Percentiles rank a stretch among this genome's conserved stretches.
These are phyloP conservation scores for Pristionchus maxplancki DNA, from an alignment of 2,888 invertebrate genomes.

Conservation along the genomic window DNA sequence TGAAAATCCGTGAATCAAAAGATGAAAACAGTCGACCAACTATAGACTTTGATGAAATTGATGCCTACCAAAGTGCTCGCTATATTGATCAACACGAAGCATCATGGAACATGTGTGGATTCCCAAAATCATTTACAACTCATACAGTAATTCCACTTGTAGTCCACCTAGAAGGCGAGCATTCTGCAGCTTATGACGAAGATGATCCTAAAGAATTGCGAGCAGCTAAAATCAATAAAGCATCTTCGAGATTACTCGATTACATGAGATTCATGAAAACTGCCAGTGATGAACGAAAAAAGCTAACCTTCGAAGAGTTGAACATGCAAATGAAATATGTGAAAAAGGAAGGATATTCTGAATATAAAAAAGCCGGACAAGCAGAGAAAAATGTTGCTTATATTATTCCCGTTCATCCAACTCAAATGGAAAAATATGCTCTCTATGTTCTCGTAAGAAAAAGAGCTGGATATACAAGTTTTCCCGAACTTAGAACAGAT, in stretches of 20 bases:
- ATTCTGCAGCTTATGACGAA: neutral
- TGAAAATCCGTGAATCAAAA: neutral
- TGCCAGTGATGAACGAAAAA: too few species aligned
- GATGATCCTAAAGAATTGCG: neutral
- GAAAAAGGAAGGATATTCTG: neutral
- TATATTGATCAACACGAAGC: constrained; percentile 76
- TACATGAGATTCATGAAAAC: neutral
- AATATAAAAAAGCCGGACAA: neutral
- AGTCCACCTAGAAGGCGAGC: neutral
- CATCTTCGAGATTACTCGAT: neutral
- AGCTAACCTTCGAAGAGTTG: neutral
- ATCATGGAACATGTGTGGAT: constrained; percentile 73
- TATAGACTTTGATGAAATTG: constrained; percentile 72
- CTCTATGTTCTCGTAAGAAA: neutral
- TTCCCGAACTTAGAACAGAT: constrained; percentile 12
- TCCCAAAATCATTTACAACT: constrained; percentile 38
- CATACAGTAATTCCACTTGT: neutral
- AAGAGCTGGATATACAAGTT: neutral
- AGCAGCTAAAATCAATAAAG: neutral
- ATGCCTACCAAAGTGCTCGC: constrained; percentile 71
- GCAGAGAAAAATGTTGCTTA: constrained; percentile 18
- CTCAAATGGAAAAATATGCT: constrained; percentile 4
- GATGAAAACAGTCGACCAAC: neutral
- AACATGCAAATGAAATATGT: neutral
- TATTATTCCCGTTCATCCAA: neutral